Percentiles rank a stretch among this genome's conserved stretches.
These are phyloP conservation scores for Steinernema hermaphroditum DNA, from an alignment of 2,888 invertebrate genomes.

Conservation along the genomic window DNA sequence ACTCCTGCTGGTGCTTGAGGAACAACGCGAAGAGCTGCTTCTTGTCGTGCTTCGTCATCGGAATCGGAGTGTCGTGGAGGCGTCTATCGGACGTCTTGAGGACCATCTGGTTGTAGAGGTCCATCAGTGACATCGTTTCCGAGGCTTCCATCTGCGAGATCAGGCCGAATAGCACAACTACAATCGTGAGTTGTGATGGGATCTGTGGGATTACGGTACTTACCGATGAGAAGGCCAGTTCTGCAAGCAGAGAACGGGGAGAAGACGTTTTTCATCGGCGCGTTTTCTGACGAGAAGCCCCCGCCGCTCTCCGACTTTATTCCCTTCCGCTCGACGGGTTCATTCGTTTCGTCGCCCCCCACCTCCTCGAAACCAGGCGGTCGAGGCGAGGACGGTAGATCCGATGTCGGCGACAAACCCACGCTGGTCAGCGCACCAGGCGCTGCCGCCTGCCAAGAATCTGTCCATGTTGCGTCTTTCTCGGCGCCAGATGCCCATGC, in stretches of 20 bases:
- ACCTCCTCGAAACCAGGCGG: slow-evolving; percentile 7
- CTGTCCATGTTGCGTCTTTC: too few relatives aligned
- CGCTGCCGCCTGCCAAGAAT: too few relatives aligned
- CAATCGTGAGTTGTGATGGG: background rate
- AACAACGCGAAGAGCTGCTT: slow-evolving; percentile 8
- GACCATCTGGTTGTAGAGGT: slow-evolving; percentile 24
- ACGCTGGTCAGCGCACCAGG: background rate
- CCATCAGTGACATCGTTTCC: slow-evolving; percentile 14
- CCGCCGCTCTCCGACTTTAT: background rate
- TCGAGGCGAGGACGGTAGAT: slow-evolving; percentile 9
- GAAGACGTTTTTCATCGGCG: slow-evolving; percentile 12
- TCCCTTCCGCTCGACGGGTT: slow-evolving; percentile 12
- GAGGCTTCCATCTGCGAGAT: background rate
- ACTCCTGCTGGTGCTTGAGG: slow-evolving; percentile 26
- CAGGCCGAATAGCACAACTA: background rate
- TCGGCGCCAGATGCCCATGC: too few relatives aligned
- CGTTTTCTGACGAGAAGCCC: slow-evolving; percentile 3
- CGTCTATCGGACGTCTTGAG: background rate
- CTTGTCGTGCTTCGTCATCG: slow-evolving; percentile 1
- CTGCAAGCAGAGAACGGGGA: background rate
- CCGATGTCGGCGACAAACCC: slow-evolving; percentile 20
- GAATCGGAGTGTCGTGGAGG: slow-evolving; percentile 4
- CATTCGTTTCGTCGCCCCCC: background rate
- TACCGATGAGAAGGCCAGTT: background rate
- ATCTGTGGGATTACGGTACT: background rate